Percentiles rank a stretch among this genome's conserved stretches.
These are phyloP conservation scores for Tangara arthus DNA, from an alignment of 2,797 vertebrate species.

Conservation along the genomic window DNA sequence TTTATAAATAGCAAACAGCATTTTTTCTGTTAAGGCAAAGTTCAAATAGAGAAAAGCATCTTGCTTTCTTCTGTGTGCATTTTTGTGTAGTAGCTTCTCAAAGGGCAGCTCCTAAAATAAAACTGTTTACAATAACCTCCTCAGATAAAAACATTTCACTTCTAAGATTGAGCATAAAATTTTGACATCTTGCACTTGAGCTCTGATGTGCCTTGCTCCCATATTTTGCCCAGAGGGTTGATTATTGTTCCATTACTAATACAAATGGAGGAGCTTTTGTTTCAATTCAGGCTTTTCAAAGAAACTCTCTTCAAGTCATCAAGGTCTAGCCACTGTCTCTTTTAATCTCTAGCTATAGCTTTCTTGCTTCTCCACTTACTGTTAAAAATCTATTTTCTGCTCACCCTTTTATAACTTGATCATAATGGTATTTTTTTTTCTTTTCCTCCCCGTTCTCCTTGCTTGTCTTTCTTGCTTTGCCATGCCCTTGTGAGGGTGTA, in stretches of 20 bases:
- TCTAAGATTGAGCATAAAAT: neutral
- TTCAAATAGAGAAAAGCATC: neutral
- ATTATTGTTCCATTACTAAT: neutral
- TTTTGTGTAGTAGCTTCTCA: constrained; percentile 13
- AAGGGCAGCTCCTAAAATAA: constrained; percentile 39
- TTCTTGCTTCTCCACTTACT: neutral
- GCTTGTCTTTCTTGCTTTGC: neutral
- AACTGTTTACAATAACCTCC: constrained; percentile 9
- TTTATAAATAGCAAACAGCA: neutral
- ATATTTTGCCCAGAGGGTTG: constrained; percentile 15
- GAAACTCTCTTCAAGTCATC: neutral
- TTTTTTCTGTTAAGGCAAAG: neutral
- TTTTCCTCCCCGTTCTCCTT: neutral
- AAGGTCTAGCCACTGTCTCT: neutral
- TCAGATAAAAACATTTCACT: constrained; percentile 12
- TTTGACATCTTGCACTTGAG: neutral
- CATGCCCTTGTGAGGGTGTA: neutral
- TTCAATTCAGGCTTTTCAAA: neutral
- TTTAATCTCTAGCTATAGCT: neutral
- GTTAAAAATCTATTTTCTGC: neutral
- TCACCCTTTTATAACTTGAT: neutral
- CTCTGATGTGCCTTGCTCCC: neutral
- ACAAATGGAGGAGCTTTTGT: constrained; percentile 21
- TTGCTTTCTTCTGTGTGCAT: neutral
- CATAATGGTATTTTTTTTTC: neutral